A percentile compares a stretch with the other conserved stretches of the same genome.
Evolutionary conservation across 2,797 vertebrate species (phyloP).

Genomic region (Molossus alvarezi): DNA sequence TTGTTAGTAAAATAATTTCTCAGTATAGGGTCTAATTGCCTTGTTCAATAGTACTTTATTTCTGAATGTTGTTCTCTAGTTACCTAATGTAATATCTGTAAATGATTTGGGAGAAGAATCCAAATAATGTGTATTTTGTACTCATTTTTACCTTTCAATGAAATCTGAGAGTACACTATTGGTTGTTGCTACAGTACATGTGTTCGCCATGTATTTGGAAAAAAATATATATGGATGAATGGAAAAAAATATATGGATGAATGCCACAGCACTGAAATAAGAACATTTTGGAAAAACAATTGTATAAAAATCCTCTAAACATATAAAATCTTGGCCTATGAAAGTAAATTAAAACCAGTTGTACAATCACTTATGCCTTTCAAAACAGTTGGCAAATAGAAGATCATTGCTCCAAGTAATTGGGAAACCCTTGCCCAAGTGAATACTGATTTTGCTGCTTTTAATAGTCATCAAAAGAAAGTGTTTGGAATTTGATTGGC

Average conservation of each 20-base stretch:
- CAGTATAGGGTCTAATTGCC: background rate
- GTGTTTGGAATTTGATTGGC: constrained; percentile 36
- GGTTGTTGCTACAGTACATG: constrained; percentile 21
- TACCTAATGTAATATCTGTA: background rate
- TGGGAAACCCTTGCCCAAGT: background rate
- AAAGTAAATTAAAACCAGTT: constrained; percentile 61
- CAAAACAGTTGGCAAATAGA: constrained; percentile 43
- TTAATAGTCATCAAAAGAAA: constrained; percentile 39
- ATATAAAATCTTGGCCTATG: constrained; percentile 44
- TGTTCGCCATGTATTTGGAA: constrained; percentile 45
- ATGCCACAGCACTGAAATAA: constrained; percentile 57
- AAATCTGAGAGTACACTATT: constrained; percentile 35
- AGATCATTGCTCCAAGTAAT: constrained; percentile 10
- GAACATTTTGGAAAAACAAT: constrained; percentile 35
- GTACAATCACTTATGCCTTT: constrained; percentile 50
- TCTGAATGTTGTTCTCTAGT: background rate
- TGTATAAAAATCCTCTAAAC: constrained; percentile 38
- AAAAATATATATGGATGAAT: constrained; percentile 19
- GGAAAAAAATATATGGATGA: constrained; percentile 7
- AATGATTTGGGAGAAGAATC: background rate
- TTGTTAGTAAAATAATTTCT: constrained; percentile 33
- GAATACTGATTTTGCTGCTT: constrained; percentile 44
- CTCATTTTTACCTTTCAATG: constrained; percentile 8
- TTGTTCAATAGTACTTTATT: background rate
- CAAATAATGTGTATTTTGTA: constrained; percentile 3